phyloP scores from a whole-genome alignment of 2,113 vertebrate species.

The Tragelaphus imberbis region DNA sequence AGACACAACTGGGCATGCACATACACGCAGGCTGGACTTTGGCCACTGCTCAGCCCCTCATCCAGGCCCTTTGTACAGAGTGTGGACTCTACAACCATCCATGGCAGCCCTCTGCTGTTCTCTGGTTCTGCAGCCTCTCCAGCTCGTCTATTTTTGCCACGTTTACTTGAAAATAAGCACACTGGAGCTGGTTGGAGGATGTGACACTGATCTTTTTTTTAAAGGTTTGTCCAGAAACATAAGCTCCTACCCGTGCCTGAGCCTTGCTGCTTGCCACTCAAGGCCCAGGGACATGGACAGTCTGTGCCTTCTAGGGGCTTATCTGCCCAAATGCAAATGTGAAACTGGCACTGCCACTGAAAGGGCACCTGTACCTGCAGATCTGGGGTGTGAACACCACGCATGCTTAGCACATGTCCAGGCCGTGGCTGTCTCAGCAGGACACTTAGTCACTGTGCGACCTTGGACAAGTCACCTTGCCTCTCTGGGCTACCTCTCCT shows the following conservation, averaged over 20 bases:
- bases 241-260: neutral
- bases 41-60: too few relatives aligned
- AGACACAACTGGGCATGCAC: neutral
- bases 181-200: neutral
- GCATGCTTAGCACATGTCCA: fast-evolving
- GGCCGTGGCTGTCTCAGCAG: neutral
- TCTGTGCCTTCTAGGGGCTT: neutral
- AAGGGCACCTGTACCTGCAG: neutral
- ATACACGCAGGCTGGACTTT: neutral
- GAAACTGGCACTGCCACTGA: neutral
- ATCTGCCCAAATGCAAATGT: neutral
- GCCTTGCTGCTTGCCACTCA: neutral
- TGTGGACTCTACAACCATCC: fast-evolving
- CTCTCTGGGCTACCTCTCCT: neutral
- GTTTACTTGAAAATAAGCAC: fast-evolving
- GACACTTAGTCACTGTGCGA: neutral
- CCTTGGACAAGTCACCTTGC: neutral
- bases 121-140: neutral
- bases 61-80: neutral
- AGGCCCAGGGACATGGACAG: neutral
- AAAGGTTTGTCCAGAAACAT: neutral
- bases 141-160: neutral
- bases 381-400: fast-evolving
- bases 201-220: neutral
- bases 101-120: neutral